phyloP scores from a whole-genome alignment of 2,113 vertebrate genomes.

The Odocoileus virginianus region DNA sequence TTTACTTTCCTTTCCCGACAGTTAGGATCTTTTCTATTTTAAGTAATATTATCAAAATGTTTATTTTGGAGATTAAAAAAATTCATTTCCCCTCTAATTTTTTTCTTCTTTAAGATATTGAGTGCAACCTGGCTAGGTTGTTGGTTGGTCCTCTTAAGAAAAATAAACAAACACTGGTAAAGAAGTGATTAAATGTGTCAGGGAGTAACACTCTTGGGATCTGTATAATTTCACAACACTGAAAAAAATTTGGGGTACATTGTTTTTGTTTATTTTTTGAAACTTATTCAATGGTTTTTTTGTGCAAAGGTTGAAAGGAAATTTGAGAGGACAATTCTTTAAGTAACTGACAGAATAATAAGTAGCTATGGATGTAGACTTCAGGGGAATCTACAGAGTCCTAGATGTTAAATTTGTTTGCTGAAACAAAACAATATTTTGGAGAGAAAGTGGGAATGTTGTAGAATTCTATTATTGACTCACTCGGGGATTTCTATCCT shows the following conservation, averaged over 20 bases:
- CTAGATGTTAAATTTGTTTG: neutral
- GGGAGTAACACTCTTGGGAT: neutral
- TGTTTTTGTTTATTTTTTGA: neutral
- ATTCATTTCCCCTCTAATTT: neutral
- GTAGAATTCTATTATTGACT: neutral
- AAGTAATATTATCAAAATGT: neutral
- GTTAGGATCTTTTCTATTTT: neutral
- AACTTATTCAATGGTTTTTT: neutral
- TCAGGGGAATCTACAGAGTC: too few species aligned
- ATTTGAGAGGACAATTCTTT: neutral
- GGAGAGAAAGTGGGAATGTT: neutral
- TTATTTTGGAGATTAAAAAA: neutral
- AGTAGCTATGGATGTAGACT: neutral
- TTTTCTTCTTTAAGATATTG: neutral
- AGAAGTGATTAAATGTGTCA: neutral
- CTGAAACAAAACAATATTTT: neutral
- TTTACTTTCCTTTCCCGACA: neutral
- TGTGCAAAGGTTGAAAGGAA: neutral
- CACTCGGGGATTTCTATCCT: neutral
- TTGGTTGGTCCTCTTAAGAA: neutral
- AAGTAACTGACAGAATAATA: neutral
- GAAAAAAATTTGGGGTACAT: neutral
- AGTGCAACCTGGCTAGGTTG: neutral
- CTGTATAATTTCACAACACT: neutral
- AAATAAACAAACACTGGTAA: neutral